A percentile compares a stretch with the other conserved stretches of the same genome.
These are phyloP conservation scores for Acanthiza pusilla DNA, from an alignment of 2,797 vertebrate species.

Conservation along the genomic window DNA sequence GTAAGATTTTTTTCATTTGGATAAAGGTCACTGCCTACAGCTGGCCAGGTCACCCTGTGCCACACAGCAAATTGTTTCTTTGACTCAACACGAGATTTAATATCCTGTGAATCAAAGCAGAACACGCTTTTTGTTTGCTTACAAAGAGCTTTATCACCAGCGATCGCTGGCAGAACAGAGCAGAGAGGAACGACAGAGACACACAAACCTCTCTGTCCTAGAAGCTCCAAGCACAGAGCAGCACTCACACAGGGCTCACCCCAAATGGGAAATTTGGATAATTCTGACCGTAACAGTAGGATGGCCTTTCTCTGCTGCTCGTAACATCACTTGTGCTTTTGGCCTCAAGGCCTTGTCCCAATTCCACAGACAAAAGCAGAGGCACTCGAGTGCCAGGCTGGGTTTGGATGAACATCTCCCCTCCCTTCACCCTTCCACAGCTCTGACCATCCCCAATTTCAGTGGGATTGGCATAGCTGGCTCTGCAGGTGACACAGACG, in stretches of 20 bases:
- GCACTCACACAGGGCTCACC: background rate
- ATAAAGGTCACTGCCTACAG: background rate
- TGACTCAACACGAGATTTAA: conserved; percentile 36
- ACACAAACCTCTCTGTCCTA: background rate
- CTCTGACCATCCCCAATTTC: background rate
- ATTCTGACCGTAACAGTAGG: background rate
- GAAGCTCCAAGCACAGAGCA: background rate
- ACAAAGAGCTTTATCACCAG: conserved; percentile 4
- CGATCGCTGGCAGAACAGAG: background rate
- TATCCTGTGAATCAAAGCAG: conserved; percentile 32
- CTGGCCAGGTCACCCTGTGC: conserved; percentile 16
- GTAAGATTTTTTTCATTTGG: conserved; percentile 10
- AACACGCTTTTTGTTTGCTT: background rate
- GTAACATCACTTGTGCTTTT: background rate
- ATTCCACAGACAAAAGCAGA: background rate
- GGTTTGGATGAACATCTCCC: background rate
- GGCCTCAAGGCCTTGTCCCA: background rate
- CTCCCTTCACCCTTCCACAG: background rate
- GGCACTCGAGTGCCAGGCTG: background rate
- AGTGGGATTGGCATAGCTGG: too few relatives aligned
- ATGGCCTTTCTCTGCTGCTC: background rate
- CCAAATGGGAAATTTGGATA: background rate
- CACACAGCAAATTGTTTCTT: conserved; percentile 26
- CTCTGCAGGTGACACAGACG: background rate
- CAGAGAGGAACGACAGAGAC: background rate